Evolutionary conservation across 2,888 invertebrate genomes (phyloP), one percentile per base, ranked within the genome.

Genomic region (Hirtodrosophila trivittata): DNA sequence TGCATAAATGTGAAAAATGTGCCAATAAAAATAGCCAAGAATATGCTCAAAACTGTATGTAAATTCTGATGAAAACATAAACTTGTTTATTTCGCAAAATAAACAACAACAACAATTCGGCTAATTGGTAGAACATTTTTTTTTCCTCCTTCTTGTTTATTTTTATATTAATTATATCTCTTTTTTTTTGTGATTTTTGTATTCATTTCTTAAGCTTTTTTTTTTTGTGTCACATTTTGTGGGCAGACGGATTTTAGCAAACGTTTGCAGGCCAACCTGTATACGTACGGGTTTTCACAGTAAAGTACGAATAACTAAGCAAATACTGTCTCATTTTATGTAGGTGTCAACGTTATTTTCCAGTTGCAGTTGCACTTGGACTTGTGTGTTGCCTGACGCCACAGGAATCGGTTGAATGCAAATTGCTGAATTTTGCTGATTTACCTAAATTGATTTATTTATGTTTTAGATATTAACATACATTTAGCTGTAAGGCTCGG

Each of bases 1-100:
- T 80, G 77, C 84, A 80, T 84, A 84, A 75, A 74, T 66, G 72
- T 60, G 65, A 66, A 81, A 77, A 72, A 83, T 83, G 77, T 83
- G 78, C 81, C 78, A 80, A 77, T 81, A 80, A 77, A 83, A 82
- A 74, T 74, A 81, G 77, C 77, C 64, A 65, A 72, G 59, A 72
- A 65, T 68, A 67, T 63, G 43, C 38, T 57, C 51, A 51, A 66
- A 74, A 74, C 62, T 72, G 71, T 82, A 82, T 80, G 81, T 80
- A 83, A 80, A 80, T 76, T 80, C 69, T 77, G 84, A 72, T 66
- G 42, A 74, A 73, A 72, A 73, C 60, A 60, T 41, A 69, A 73
- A 74, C 72, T 63, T 69, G 72, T 72, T 77, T 75, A 81, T 69
- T 80, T 84, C 55, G 80, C 80, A 72, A 81, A 84, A 84, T 75